Evolutionary conservation across 1,140 invertebrate genomes (phyloP).

Genomic region (Archegozetes longisetosus): DNA sequence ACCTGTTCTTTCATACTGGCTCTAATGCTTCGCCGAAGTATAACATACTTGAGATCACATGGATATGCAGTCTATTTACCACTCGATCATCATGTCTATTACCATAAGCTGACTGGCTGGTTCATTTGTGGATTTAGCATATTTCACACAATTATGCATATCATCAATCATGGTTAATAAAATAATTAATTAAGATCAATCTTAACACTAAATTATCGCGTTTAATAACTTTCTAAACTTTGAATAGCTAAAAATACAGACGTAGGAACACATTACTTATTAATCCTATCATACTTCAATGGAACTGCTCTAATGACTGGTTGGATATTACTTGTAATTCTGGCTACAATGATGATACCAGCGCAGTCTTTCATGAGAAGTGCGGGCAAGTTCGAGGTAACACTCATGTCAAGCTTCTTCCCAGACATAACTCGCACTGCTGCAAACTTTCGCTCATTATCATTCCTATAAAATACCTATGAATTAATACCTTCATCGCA

Average conservation of each 20-base stretch:
- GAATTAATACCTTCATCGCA: no score
- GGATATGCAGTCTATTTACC: constrained; percentile 58
- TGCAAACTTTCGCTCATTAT: no score
- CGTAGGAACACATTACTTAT: no score
- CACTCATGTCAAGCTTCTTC: no score
- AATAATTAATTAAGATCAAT: no score
- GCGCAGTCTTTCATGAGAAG: constrained; percentile 70
- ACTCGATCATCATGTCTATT: constrained; percentile 79
- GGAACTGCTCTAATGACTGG: constrained; percentile 68
- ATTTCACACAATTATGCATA: constrained; percentile 66
- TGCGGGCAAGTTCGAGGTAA: constrained; percentile 83
- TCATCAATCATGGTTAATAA: no score
- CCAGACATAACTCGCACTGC: no score
- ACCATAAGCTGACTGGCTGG: constrained; percentile 75
- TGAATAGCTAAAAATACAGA: no score
- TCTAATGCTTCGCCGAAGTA: constrained; percentile 64
- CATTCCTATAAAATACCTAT: no score
- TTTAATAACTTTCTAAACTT: no score
- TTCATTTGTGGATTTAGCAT: constrained; percentile 55
- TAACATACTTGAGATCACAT: constrained; percentile 65
- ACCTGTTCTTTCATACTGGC: constrained; percentile 73
- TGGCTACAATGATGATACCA: constrained; percentile 62
- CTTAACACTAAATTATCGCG: no score
- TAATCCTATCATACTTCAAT: constrained; percentile 51
- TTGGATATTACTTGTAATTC: constrained; percentile 49